Evolutionary conservation across 2,113 vertebrate species (phyloP), one percentile per base, ranked within the genome.

Genomic region (Dromiciops gliroides): DNA sequence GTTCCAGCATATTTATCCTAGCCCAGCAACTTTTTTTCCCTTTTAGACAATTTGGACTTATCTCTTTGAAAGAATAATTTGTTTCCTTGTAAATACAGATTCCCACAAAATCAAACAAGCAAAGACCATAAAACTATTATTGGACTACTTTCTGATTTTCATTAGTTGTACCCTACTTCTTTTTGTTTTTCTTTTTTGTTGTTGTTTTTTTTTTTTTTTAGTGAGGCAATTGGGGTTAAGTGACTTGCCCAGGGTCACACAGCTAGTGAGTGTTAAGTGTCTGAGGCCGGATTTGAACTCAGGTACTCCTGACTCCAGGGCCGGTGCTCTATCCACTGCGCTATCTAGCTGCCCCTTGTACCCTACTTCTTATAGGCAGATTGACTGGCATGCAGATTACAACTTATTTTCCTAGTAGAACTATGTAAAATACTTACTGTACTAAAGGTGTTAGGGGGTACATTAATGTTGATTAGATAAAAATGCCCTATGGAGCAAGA

Each of bases 371-470:
- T 67, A 67, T 67, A 37, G 31, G 60, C 11, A 37, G 28, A 67
- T 37, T 67, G 31, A 83, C 16, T 23, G 6, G 67, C 37, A n/a
- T 75, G n/a, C 28, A 28, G 8, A 56, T 56, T 11, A 8, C 26
- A 28, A 2, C 26, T 83, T 44, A 44, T 83, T 83, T 83, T 83
- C 67, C n/a, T 8, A n/a, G 37, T 44, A n/a, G 37, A 4, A 44
- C 37, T 83, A 22, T 83, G 19, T 83, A 44, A 83, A 53, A 24
- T 24, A 90, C 10, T 22, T 24, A 90, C 12, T 49, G 12, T 28
- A n/a, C 91, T 23, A 48, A 94, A n/a, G 24, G 93, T 52, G 92
- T 88, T 90, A n/a, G 89, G 48, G 60, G 51, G 91, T 94, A 93
- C 92, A 56, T 94, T 24, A 91, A 31, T 44, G 19, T 49, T 67